A percentile compares a stretch with the other conserved stretches of the same genome.
These are phyloP conservation scores for Suricata suricatta DNA, from an alignment of 2,113 vertebrate genomes.

Conservation along the genomic window DNA sequence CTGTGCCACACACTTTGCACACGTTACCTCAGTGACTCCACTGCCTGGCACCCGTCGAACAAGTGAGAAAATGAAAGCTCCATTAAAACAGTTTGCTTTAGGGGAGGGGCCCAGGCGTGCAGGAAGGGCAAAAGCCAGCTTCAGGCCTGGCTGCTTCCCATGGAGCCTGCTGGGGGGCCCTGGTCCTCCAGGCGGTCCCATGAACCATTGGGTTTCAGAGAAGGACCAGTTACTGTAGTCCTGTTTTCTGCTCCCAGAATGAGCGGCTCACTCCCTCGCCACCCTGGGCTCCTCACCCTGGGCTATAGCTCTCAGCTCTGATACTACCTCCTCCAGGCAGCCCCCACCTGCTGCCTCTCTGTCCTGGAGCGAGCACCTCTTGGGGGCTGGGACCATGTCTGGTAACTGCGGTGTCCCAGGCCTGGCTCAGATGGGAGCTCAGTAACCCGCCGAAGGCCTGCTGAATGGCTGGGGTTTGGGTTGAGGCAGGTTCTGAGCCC, in stretches of 20 bases:
- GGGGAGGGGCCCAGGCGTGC: neutral
- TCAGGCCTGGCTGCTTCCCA: accelerated
- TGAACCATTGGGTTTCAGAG: neutral
- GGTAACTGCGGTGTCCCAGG: too few species aligned
- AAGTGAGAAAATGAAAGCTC: neutral
- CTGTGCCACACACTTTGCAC: neutral
- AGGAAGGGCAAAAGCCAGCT: neutral
- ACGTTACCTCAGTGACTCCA: accelerated
- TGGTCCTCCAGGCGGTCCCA: neutral
- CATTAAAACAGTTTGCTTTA: neutral
- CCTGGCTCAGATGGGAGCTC: neutral
- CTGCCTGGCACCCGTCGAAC: too few species aligned
- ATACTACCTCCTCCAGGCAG: accelerated
- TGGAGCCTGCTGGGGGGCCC: neutral
- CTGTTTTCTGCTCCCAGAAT: too few species aligned
- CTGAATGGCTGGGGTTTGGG: neutral
- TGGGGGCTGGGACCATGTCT: accelerated
- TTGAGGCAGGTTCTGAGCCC: neutral
- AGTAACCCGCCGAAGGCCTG: too few species aligned
- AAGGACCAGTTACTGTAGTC: accelerated
- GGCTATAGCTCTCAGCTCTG: neutral
- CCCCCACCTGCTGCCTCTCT: neutral
- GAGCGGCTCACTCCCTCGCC: accelerated
- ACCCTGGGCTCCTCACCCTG: too few species aligned
- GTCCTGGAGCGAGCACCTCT: neutral